phyloP scores from a whole-genome alignment of 2,797 vertebrate species.

The Spondyliosoma cantharus region DNA sequence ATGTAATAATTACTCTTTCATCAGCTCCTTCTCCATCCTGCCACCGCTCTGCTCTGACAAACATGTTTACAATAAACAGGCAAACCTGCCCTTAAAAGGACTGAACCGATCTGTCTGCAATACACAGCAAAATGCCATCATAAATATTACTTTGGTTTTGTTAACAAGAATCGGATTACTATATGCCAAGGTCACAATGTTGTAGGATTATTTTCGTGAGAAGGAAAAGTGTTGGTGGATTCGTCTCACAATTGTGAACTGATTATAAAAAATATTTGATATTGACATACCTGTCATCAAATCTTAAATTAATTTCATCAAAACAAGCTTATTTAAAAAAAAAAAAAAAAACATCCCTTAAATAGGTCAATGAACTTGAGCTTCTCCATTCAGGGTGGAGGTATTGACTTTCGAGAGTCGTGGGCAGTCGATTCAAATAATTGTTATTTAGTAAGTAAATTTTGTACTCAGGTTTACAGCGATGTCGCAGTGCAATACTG shows the following conservation, averaged over 20 bases:
- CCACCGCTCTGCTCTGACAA: constrained; percentile 27
- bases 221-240: background rate
- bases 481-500: too few relatives aligned
- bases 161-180: constrained; percentile 1
- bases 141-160: constrained; percentile 26
- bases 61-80: constrained; percentile 64
- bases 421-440: too few relatives aligned
- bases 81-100: constrained; percentile 39
- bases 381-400: background rate
- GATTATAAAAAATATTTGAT: background rate
- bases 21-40: constrained; percentile 34
- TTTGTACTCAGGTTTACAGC: background rate
- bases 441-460: too few relatives aligned
- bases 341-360: background rate
- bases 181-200: background rate
- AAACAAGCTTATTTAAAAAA: background rate
- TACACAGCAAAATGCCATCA: constrained; percentile 22
- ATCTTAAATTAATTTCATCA: background rate
- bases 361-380: background rate
- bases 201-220: background rate
- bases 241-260: background rate
- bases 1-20: constrained; percentile 37
- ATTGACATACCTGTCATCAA: background rate
- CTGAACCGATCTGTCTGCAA: background rate
- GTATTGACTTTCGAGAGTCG: background rate